A percentile compares a stretch with the other conserved stretches of the same genome.
phyloP scores from a whole-genome alignment of 2,797 vertebrate species.

The Anguilla pacifica region DNA sequence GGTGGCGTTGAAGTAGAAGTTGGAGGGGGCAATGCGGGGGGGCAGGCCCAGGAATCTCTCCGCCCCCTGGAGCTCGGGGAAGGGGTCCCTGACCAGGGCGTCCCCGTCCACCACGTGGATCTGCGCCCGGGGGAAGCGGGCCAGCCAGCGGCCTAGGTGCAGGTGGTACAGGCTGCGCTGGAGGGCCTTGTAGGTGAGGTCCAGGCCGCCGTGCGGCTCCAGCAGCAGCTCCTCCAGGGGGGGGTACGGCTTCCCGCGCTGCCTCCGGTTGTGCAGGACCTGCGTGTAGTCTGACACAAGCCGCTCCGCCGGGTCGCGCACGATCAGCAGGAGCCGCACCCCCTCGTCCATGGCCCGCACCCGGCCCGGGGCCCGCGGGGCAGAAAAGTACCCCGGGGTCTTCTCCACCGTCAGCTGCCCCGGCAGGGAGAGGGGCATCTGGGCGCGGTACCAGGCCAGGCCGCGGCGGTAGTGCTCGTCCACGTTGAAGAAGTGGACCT shows the following conservation, averaged over 20 bases:
- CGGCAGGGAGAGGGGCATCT: conserved; percentile 75
- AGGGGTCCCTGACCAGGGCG: conserved; percentile 73
- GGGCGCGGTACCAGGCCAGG: conserved; percentile 76
- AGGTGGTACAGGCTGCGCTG: conserved; percentile 80
- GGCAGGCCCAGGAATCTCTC: conserved; percentile 75
- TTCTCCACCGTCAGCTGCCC: conserved; percentile 80
- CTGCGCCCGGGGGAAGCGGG: conserved; percentile 73
- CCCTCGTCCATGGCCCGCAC: conserved; percentile 71
- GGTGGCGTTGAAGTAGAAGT: conserved; percentile 83
- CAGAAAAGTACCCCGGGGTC: conserved; percentile 80
- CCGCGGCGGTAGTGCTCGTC: conserved; percentile 77
- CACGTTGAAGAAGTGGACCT: conserved; percentile 82
- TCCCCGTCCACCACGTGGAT: conserved; percentile 82
- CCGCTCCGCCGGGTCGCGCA: conserved; percentile 78
- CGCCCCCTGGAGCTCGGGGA: conserved; percentile 73
- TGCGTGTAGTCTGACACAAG: conserved; percentile 84
- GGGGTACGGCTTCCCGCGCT: conserved; percentile 74
- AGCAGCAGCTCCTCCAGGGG: conserved; percentile 72
- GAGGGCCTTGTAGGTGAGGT: conserved; percentile 74
- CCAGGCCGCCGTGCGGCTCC: conserved; percentile 62
- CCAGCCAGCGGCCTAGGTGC: conserved; percentile 75
- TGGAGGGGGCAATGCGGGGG: conserved; percentile 68
- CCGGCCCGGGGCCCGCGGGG: conserved; percentile 66
- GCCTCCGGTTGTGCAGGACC: conserved; percentile 78
- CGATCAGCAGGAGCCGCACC: conserved; percentile 74